phyloP scores from a whole-genome alignment of 2,113 vertebrate genomes.

The Antechinus stuartii region DNA sequence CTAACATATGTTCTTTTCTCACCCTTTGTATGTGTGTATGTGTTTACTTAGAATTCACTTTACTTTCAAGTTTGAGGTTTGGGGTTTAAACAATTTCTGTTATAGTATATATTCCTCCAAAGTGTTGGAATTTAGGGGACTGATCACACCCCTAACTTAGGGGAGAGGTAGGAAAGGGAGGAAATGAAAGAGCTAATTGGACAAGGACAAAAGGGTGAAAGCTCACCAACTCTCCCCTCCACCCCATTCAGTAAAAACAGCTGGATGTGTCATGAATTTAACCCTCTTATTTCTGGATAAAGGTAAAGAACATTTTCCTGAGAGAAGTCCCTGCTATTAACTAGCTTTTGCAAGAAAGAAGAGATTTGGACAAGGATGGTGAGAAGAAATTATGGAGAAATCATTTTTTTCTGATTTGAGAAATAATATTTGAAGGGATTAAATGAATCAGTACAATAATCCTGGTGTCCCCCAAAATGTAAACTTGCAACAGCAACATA shows the following conservation, averaged over 20 bases:
- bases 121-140: neutral
- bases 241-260: neutral
- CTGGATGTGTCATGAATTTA: neutral
- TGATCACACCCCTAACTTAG: neutral
- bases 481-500: neutral
- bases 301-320: neutral
- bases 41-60: neutral
- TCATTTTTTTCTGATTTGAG: neutral
- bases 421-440: neutral
- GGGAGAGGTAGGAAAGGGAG: neutral
- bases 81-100: neutral
- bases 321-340: neutral
- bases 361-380: neutral
- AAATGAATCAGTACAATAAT: neutral
- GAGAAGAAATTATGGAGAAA: neutral
- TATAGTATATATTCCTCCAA: neutral
- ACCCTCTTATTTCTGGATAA: neutral
- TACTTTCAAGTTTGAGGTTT: neutral
- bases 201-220: neutral
- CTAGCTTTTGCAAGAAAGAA: neutral
- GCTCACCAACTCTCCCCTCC: neutral
- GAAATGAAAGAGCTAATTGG: neutral
- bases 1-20: neutral
- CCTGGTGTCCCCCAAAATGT: neutral
- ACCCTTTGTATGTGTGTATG: neutral